Evolutionary conservation across 2,888 invertebrate species (phyloP).

Genomic region (Polyploca ridens): DNA sequence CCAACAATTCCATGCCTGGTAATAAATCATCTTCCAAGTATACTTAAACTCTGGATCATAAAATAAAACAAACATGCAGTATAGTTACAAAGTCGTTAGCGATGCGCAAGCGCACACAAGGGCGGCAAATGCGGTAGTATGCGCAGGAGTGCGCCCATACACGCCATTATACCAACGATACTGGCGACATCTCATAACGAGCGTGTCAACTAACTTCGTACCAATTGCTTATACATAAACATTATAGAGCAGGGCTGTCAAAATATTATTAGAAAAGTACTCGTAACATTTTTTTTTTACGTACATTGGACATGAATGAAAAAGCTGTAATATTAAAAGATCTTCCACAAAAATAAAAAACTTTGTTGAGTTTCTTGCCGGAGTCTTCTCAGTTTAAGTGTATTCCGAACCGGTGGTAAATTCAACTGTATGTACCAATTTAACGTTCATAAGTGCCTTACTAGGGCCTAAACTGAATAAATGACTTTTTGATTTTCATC

Average conservation of each 20-base stretch:
- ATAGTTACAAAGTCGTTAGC: slow-evolving; percentile 18
- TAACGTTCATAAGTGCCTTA: too few species aligned
- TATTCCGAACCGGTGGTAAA: too few species aligned
- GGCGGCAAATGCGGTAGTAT: not conserved
- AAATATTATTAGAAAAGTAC: not conserved
- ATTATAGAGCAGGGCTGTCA: slow-evolving; percentile 30
- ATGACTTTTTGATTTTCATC: too few species aligned
- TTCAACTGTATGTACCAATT: too few species aligned
- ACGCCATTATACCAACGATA: slow-evolving; percentile 19
- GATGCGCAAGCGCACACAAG: slow-evolving; percentile 16
- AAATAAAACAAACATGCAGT: slow-evolving; percentile 17
- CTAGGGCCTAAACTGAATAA: too few species aligned
- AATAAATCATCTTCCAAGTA: slow-evolving; percentile 2
- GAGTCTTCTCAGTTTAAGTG: too few species aligned
- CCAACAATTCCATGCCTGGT: not conserved
- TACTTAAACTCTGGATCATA: not conserved
- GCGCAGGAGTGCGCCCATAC: not conserved
- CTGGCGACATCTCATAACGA: slow-evolving; percentile 57
- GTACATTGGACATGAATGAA: too few species aligned
- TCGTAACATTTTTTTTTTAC: not conserved
- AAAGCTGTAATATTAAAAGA: too few species aligned
- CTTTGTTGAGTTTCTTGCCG: too few species aligned
- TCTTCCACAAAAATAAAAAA: too few species aligned
- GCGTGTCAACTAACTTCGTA: slow-evolving; percentile 53
- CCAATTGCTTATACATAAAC: slow-evolving; percentile 55